phyloP scores from a whole-genome alignment of 2,797 vertebrate genomes.

The Alca torda region DNA sequence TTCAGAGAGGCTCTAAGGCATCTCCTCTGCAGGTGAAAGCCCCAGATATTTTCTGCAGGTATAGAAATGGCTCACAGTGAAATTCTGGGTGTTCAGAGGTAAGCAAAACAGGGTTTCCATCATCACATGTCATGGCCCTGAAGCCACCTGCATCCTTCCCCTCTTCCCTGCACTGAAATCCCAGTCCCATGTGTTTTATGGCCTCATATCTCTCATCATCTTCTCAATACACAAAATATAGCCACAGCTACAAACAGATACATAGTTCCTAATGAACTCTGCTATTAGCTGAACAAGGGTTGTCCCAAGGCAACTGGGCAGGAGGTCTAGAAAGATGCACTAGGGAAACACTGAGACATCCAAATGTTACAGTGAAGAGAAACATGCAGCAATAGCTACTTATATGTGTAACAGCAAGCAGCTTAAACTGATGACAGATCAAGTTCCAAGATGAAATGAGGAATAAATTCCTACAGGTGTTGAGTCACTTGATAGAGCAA shows the following conservation, averaged over 20 bases:
- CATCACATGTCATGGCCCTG: not conserved
- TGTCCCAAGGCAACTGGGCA: not conserved
- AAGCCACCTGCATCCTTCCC: not conserved
- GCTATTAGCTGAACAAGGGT: not conserved
- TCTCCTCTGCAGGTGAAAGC: not conserved
- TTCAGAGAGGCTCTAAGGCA: not conserved
- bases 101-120: not conserved
- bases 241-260: not conserved
- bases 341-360: not conserved
- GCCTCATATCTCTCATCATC: not conserved
- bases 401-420: not conserved
- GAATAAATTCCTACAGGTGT: conserved; percentile 1
- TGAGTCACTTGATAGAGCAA: not conserved
- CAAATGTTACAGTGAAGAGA: not conserved
- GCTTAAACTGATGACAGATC: not conserved
- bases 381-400: not conserved
- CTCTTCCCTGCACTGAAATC: not conserved
- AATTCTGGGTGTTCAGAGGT: not conserved
- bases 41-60: not conserved
- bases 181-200: not conserved
- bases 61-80: not conserved
- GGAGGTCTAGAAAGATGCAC: not conserved
- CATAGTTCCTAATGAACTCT: not conserved
- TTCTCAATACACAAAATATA: not conserved
- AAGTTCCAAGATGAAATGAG: not conserved